phyloP scores from a whole-genome alignment of 1,140 invertebrate genomes.

The Grapholita molesta region DNA sequence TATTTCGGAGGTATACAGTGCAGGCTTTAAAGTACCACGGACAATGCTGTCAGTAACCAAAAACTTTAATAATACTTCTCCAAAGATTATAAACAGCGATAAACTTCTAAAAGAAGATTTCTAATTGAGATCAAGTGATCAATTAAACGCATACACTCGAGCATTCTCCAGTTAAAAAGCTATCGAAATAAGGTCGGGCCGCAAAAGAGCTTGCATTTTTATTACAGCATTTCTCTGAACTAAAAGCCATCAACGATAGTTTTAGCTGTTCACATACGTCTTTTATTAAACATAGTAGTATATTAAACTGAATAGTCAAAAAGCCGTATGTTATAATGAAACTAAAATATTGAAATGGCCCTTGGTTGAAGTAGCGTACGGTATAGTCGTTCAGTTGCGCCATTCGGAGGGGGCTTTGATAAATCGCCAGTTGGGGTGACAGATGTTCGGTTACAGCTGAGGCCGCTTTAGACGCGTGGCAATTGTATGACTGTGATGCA shows the following conservation, averaged over 20 bases:
- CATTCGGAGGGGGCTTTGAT: conserved; percentile 52
- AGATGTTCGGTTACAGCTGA: conserved; percentile 54
- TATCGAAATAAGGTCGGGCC: background rate
- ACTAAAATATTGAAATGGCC: background rate
- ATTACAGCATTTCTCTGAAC: background rate
- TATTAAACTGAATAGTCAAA: background rate
- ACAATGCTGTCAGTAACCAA: too few relatives aligned
- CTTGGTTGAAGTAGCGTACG: background rate
- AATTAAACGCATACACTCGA: conserved; percentile 5
- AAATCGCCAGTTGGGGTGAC: conserved; percentile 61
- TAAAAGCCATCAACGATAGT: background rate
- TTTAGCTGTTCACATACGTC: background rate
- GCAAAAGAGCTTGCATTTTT: background rate
- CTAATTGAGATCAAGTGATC: conserved; percentile 6
- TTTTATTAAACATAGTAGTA: background rate
- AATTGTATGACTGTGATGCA: background rate
- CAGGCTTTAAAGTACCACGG: too few relatives aligned
- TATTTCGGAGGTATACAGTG: background rate
- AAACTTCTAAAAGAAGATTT: background rate
- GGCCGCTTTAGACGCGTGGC: background rate
- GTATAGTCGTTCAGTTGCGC: conserved; percentile 30
- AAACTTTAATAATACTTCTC: background rate
- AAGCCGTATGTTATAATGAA: background rate
- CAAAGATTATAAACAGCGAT: background rate
- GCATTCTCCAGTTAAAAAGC: background rate